These are phyloP conservation scores for Brachyptera risi DNA, from an alignment of 2,888 invertebrate genomes.

Conservation along the genomic window DNA sequence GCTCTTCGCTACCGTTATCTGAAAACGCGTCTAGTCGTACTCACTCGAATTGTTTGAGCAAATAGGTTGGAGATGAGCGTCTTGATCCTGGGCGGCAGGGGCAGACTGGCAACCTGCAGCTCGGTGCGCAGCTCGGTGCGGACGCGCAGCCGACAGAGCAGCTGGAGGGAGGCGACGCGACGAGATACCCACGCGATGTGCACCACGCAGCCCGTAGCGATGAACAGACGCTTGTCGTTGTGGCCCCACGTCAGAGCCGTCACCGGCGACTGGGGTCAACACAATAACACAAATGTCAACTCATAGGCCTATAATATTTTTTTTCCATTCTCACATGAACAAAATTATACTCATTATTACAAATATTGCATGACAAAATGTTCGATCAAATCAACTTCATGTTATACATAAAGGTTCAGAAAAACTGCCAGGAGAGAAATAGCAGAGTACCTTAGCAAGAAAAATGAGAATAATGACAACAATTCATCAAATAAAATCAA, in stretches of 20 bases:
- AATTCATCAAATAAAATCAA: no score
- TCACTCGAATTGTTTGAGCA: constrained; percentile 89
- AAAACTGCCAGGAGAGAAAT: no score
- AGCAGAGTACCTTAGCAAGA: no score
- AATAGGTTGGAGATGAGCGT: constrained; percentile 82
- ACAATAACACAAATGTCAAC: not conserved
- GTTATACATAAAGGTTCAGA: no score
- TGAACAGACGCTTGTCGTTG: constrained; percentile 91
- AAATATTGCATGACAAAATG: no score
- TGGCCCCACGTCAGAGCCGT: constrained; percentile 98
- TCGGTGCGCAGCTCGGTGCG: constrained; percentile 72
- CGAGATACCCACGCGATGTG: constrained; percentile 93
- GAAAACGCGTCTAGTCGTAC: no score
- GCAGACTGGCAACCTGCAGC: constrained; percentile 69
- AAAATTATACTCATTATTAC: no score
- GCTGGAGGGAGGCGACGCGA: constrained; percentile 84
- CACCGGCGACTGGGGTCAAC: constrained; percentile 63
- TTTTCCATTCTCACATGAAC: no score
- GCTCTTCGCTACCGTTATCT: no score
- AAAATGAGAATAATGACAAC: no score
- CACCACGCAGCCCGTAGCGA: constrained; percentile 86
- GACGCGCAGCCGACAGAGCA: constrained; percentile 79
- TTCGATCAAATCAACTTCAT: no score
- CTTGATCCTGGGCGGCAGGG: constrained; percentile 82
- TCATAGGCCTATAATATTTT: no score